phyloP scores from a whole-genome alignment of 2,113 vertebrate species.

The Cololabis saira region DNA sequence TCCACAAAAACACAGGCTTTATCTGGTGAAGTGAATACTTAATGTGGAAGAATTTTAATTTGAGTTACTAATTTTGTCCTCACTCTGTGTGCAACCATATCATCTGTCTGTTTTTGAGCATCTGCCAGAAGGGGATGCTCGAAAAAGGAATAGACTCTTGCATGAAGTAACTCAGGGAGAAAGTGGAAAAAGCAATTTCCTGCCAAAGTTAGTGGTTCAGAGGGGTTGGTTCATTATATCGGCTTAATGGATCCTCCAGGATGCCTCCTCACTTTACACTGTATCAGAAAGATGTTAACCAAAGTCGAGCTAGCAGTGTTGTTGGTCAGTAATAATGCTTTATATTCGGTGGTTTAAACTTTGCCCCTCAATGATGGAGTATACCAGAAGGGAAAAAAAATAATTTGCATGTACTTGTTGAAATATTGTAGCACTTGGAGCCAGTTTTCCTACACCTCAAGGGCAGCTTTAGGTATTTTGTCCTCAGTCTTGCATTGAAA shows the following conservation, averaged over 20 bases:
- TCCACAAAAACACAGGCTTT: background rate
- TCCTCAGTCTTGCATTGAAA: conserved; percentile 24
- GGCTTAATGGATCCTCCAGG: conserved; percentile 82
- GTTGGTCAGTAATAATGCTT: conserved; percentile 44
- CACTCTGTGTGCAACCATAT: conserved; percentile 45
- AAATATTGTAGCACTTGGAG: conserved; percentile 37
- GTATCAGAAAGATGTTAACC: conserved; percentile 58
- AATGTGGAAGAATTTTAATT: too few species aligned
- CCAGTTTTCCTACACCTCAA: conserved; percentile 37
- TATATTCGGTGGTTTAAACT: conserved; percentile 42
- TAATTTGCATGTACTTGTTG: conserved; percentile 36
- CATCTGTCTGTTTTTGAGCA: conserved; percentile 65
- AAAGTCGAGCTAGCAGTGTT: conserved; percentile 55
- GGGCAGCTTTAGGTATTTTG: conserved; percentile 25
- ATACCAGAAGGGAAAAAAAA: conserved; percentile 39
- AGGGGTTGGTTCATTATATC: conserved; percentile 76
- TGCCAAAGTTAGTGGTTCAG: conserved; percentile 80
- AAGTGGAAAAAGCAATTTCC: conserved; percentile 81
- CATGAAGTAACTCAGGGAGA: conserved; percentile 62
- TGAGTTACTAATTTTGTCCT: conserved; percentile 22
- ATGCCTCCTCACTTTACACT: conserved; percentile 76
- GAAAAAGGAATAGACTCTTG: conserved; percentile 54
- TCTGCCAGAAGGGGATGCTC: conserved; percentile 56
- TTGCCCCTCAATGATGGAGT: conserved; percentile 31
- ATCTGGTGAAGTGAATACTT: background rate